Conservation (phyloP, 2,797 vertebrate species). For the Cetoscarus ocellatus region DNA sequence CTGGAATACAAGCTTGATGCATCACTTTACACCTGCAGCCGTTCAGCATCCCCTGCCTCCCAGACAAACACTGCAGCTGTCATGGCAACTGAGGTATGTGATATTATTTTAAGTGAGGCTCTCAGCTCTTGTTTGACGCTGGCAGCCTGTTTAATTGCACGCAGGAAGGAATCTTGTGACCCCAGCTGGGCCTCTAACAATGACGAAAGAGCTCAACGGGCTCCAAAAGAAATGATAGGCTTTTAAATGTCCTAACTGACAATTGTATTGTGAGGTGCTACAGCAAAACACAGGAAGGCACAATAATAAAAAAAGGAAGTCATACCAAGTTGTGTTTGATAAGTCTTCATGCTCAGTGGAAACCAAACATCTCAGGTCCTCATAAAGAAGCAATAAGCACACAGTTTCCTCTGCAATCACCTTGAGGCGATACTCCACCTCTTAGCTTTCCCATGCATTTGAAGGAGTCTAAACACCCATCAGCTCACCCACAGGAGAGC, state of each 20-base stretch:
- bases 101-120: slow-evolving; percentile 54
- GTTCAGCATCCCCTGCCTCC: slow-evolving; percentile 43
- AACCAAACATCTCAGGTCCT: slow-evolving; percentile 41
- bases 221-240: slow-evolving; percentile 6
- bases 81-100: slow-evolving; percentile 70
- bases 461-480: slow-evolving; percentile 41
- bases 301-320: slow-evolving; percentile 7
- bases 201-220: slow-evolving; percentile 24
- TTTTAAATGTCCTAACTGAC: slow-evolving; percentile 55
- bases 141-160: slow-evolving; percentile 57
- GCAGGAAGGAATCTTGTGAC: slow-evolving; percentile 51
- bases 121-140: slow-evolving; percentile 29
- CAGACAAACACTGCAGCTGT: slow-evolving; percentile 57
- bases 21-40: slow-evolving; percentile 67
- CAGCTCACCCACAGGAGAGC: slow-evolving; percentile 52
- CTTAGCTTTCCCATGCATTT: slow-evolving; percentile 32
- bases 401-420: slow-evolving; percentile 30
- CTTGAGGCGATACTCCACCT: slow-evolving; percentile 31
- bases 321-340: slow-evolving; percentile 16
- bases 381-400: slow-evolving; percentile 33
- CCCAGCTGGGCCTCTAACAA: slow-evolving; percentile 31
- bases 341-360: slow-evolving; percentile 15
- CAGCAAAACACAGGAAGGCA: slow-evolving; percentile 13
- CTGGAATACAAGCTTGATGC: slow-evolving; percentile 32
- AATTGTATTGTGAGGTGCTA: not conserved